These are phyloP conservation scores for Prionace glauca DNA, from an alignment of 2,797 vertebrate species.

Conservation along the genomic window DNA sequence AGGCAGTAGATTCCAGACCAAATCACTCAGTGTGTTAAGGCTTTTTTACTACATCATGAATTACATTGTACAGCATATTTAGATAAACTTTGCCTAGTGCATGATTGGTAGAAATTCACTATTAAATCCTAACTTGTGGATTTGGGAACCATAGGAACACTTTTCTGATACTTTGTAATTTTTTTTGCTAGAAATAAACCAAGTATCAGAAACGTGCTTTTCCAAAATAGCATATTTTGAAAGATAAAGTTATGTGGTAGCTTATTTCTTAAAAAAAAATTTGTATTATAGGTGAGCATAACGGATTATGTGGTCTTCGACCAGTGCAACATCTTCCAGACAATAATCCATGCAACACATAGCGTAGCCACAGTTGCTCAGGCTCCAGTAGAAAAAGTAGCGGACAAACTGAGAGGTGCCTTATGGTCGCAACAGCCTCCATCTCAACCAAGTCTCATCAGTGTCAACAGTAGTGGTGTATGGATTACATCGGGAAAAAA, in stretches of 20 bases:
- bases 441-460: slow-evolving; percentile 83
- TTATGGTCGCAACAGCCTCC: slow-evolving; percentile 90
- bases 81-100: not conserved
- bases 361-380: slow-evolving; percentile 81
- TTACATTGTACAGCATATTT: not conserved
- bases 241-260: not conserved
- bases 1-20: too few relatives aligned
- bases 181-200: not conserved
- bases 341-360: slow-evolving; percentile 83
- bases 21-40: too few relatives aligned
- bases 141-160: not conserved
- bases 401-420: slow-evolving; percentile 74
- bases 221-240: not conserved
- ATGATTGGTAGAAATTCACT: not conserved
- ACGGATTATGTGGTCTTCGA: slow-evolving; percentile 97
- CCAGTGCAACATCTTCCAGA: slow-evolving; percentile 88
- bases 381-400: slow-evolving; percentile 84
- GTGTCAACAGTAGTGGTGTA: slow-evolving; percentile 72
- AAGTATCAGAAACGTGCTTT: not conserved
- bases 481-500: slow-evolving; percentile 94
- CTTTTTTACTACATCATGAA: too few relatives aligned
- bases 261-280: not conserved
- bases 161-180: not conserved
- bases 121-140: not conserved
- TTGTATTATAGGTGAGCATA: slow-evolving; percentile 69